Evolutionary conservation across 2,888 invertebrate species (phyloP), one percentile per base, ranked within the genome.

Genomic region (Melipona beecheii): DNA sequence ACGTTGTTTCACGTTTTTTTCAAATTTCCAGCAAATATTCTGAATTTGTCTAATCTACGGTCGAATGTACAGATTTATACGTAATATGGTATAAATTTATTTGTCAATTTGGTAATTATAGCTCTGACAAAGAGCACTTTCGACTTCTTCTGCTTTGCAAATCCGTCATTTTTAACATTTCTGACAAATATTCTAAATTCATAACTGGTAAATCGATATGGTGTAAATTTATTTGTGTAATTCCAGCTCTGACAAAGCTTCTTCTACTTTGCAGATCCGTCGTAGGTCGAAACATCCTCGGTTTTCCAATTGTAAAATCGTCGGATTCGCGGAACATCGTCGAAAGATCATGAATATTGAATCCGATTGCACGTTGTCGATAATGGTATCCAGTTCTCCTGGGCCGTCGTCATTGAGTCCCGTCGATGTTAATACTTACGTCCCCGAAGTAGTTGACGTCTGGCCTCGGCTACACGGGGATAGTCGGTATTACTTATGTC

Each of bases 401-500:
- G 73, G 36, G 73, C 52, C 31, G 27, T 54, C 54, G 52, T 15
- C 54, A 52, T 65, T 4, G 64, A 79, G 27, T 70, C 52, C 58
- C 56, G 49, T 60, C 58, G 66, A 62, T 78, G 27, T 68, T 56
- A 68, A 60, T 62, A 66, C 54, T 62, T 62, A 73, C 31, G 21
- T 73, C 68, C 65, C 74, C 2, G 17, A 65, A 31, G 73, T 52
- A 19, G 52, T 69, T 58, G 50, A 62, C 62, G 70, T 24, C 70
- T 60, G 60, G 36, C 52, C 75, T 52, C 52, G 43, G 24, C 36
- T 52, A 50, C 58, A 69, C 60, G 9, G 36, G 27, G 52, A 19
- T 52, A 70, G 58, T 76, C 60, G 4, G 52, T 70, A 76, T 70
- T 66, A 65, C 60, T 70, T 60, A 58, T 21, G 31, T 75, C 81